Conservation (phyloP, 2,113 vertebrate genomes). For the Aviceda subcristata region DNA sequence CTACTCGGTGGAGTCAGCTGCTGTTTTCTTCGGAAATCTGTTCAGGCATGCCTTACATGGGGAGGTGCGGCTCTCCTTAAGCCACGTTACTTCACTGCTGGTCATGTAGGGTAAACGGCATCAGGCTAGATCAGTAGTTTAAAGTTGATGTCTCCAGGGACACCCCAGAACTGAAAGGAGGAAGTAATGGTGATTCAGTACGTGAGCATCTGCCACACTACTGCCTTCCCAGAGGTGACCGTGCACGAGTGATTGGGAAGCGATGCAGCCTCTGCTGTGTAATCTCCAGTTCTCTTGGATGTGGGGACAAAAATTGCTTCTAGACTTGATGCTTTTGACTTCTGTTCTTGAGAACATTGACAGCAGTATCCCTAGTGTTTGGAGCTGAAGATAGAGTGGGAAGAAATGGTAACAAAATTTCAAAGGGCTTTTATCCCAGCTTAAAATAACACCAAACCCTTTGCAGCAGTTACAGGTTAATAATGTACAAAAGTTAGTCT, state of each 20-base stretch:
- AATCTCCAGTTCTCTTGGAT: neutral
- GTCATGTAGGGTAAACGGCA: rapidly evolving
- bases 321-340: neutral
- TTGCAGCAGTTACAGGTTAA: neutral
- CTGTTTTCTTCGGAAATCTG: too few relatives aligned
- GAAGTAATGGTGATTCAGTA: neutral
- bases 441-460: neutral
- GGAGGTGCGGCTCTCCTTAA: neutral
- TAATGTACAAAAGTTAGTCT: neutral
- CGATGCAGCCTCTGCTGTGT: neutral
- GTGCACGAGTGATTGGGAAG: rapidly evolving
- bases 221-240: neutral
- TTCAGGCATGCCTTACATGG: neutral
- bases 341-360: neutral
- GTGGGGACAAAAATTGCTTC: neutral
- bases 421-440: neutral
- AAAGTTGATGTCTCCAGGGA: neutral
- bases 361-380: neutral
- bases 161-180: neutral
- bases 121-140: rapidly evolving
- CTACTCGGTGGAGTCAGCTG: rapidly evolving
- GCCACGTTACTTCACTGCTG: rapidly evolving
- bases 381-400: neutral
- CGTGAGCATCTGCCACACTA: rapidly evolving
- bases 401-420: neutral